phyloP scores from a whole-genome alignment of 2,888 invertebrate genomes.

The Panopea generosa region DNA sequence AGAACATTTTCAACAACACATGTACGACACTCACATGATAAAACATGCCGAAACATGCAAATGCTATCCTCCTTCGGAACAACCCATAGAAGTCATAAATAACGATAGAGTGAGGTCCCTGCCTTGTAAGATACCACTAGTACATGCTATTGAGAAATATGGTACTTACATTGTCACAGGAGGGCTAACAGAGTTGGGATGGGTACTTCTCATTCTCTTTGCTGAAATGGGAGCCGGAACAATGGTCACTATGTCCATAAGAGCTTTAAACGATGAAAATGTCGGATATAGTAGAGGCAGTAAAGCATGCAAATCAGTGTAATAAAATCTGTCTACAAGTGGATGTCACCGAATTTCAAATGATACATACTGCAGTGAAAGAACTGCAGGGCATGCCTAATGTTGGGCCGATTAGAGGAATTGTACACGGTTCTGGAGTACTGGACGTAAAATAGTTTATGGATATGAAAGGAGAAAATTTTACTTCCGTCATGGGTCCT shows the following conservation, averaged over 20 bases:
- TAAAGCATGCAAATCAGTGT: conserved; percentile 33
- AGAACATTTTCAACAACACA: no score
- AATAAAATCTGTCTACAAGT: conserved; percentile 49
- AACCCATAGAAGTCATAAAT: no score
- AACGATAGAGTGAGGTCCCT: no score
- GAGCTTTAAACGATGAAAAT: conserved; percentile 33
- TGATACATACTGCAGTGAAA: conserved; percentile 47
- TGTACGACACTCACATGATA: no score
- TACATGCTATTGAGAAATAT: conserved; percentile 30
- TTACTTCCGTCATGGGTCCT: conserved; percentile 37
- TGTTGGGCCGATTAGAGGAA: conserved; percentile 46
- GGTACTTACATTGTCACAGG: conserved; percentile 67
- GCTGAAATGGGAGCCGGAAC: conserved; percentile 64
- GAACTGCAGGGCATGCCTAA: conserved; percentile 26
- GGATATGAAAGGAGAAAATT: conserved; percentile 38
- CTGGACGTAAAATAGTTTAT: conserved; percentile 35
- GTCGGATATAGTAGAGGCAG: conserved; percentile 34
- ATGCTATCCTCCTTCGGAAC: no score
- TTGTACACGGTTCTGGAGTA: conserved; percentile 66
- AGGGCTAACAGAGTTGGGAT: conserved; percentile 72
- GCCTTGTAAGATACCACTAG: no score
- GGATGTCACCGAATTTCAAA: conserved; percentile 56
- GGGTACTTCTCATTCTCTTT: conserved; percentile 61
- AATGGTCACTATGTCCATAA: conserved; percentile 58
- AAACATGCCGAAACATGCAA: no score